These are phyloP conservation scores for Aphaenogaster rudis DNA, from an alignment of 1,140 invertebrate genomes.

Conservation along the genomic window DNA sequence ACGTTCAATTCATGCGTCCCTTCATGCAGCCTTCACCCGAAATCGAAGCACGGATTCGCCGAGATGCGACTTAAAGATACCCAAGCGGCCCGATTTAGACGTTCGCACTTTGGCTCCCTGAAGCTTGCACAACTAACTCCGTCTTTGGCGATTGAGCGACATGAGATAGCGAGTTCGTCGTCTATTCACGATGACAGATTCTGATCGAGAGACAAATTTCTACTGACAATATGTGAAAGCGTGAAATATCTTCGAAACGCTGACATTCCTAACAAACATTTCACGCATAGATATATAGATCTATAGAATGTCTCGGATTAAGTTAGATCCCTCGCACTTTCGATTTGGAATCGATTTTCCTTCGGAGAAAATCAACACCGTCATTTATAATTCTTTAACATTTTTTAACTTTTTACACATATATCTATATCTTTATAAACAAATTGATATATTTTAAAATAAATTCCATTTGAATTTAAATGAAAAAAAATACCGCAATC, in stretches of 20 bases:
- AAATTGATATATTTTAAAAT: background rate
- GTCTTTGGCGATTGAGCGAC: slow-evolving; percentile 32
- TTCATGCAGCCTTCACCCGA: slow-evolving; percentile 74
- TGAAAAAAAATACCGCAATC: background rate
- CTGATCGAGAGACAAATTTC: slow-evolving; percentile 32
- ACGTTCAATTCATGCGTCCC: slow-evolving; percentile 59
- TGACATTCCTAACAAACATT: slow-evolving; percentile 4
- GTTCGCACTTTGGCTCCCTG: slow-evolving; percentile 35
- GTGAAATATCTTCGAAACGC: slow-evolving; percentile 29
- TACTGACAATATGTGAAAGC: slow-evolving; percentile 8
- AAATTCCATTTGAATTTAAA: background rate
- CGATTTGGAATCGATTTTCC: background rate
- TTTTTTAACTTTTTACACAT: background rate
- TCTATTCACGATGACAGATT: slow-evolving; percentile 19
- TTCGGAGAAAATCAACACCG: background rate
- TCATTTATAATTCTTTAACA: background rate
- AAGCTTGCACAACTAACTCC: slow-evolving; percentile 29
- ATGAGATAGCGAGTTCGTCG: slow-evolving; percentile 20
- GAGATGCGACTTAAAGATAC: slow-evolving; percentile 51
- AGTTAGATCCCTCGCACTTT: slow-evolving; percentile 3
- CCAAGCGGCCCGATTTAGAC: slow-evolving; percentile 41
- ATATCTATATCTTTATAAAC: background rate
- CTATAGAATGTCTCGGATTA: background rate
- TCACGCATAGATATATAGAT: background rate
- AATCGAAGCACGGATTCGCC: slow-evolving; percentile 63